Base-by-base conservation (phyloP, 2,113 vertebrate genomes). In the Oplegnathus fasciatus region DNA sequence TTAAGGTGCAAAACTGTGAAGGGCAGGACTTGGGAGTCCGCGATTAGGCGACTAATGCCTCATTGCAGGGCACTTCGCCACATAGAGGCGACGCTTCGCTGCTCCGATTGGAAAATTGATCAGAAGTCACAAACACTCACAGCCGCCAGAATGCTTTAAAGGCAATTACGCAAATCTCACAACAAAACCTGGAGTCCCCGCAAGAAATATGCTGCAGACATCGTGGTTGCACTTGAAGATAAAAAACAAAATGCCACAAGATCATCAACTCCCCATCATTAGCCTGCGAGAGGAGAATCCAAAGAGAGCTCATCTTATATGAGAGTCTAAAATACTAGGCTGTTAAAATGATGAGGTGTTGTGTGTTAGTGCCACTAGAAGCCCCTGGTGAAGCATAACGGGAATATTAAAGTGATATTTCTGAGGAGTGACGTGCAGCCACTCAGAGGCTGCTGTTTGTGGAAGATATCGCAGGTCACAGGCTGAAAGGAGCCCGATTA, bases 341-440 rank as follows among this genome's bases (percentile, higher is more conserved):
- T 6, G 42, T 60, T 70, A 14, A 65, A 62, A 86, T 68, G 61
- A 73, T 28, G 5, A 42, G 44, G 22, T 64, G 50, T 37, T 70
- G 60, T 57, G 58, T 68, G 20, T 78, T 64, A 52, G 37, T 13
- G 9, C 15, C 54, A 20, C 75, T 15, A 0, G 20, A 15, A 15
- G 15, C 78, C 76, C 77, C 83, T 8, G 61, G 75, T 76, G 84
- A 48, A 81, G n/a, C 68, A 74, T 55, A 80, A 60, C 17, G 13
- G 64, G 48, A 22, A 80, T 86, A 84, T 91, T 86, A 82, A 89
- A 83, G 73, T 77, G 75, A 84, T 87, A 78, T 87, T 80, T 91
- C 84, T 86, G 52, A 57, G 4, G 75, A 71, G 54, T 48, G 69
- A 26, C 52, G 32, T 26, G 57, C 55, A 48, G 48, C 50, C 64